Percentiles rank a stretch among this genome's conserved stretches.
Evolutionary conservation across 2,888 invertebrate genomes (phyloP).

Genomic region (Campoplex nolae): DNA sequence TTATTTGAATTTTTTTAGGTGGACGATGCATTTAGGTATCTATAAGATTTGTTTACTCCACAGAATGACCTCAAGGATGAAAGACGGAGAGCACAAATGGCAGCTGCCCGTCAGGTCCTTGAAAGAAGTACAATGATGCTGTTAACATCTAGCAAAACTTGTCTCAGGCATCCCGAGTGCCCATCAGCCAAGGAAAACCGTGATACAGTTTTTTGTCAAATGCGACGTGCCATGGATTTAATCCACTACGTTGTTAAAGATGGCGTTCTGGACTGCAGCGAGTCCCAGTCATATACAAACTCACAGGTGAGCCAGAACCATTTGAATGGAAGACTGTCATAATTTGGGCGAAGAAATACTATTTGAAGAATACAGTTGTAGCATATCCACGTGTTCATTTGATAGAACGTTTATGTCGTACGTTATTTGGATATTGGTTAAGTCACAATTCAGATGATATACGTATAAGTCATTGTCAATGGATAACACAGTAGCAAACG

Average conservation of each 20-base stretch:
- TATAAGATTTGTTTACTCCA: background rate
- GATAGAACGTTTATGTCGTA: background rate
- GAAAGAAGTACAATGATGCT: conserved; percentile 99
- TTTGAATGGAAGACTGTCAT: too few relatives aligned
- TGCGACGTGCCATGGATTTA: conserved; percentile 98
- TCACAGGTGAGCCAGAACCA: conserved; percentile 80
- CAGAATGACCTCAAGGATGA: conserved; percentile 96
- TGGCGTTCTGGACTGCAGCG: conserved; percentile 90
- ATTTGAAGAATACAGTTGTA: too few relatives aligned
- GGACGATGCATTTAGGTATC: background rate
- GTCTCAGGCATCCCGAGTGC: conserved; percentile 97
- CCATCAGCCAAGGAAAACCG: conserved; percentile 97
- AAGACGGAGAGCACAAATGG: conserved; percentile 97
- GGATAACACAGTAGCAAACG: conserved; percentile 19
- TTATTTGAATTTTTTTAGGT: background rate
- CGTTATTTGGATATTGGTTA: background rate
- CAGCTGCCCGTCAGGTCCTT: conserved; percentile 96
- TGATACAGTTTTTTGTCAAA: conserved; percentile 99
- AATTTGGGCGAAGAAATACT: too few relatives aligned
- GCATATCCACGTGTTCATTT: background rate
- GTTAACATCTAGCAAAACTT: conserved; percentile 98
- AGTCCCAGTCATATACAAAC: conserved; percentile 83
- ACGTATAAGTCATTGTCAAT: conserved; percentile 5
- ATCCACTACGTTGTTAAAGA: conserved; percentile 99
- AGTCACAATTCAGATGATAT: background rate